Evolutionary conservation across 53 echinoderm and acorn worm species (phyloP).

Genomic region (Luidia sarsii): DNA sequence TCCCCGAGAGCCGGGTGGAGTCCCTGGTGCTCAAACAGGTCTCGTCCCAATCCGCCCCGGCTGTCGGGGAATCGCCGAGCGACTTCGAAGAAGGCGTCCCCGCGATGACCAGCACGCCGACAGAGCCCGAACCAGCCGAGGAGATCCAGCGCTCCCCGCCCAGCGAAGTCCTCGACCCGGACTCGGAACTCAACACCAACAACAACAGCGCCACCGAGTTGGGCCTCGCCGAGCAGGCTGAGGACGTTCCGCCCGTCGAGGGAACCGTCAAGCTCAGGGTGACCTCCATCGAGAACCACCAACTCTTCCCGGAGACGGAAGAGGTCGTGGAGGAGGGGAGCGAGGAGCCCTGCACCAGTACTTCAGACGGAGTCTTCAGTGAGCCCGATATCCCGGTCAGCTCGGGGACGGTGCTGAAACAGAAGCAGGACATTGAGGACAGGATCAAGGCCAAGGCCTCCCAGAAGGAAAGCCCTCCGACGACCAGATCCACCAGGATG

Average conservation of each 20-base stretch:
- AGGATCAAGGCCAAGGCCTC: slow-evolving; percentile 63
- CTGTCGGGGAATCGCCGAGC: slow-evolving; percentile 37
- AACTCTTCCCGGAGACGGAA: slow-evolving; percentile 25
- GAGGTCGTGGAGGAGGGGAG: slow-evolving; percentile 37
- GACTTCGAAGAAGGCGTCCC: slow-evolving; percentile 29
- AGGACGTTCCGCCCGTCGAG: slow-evolving; percentile 24
- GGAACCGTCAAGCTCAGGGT: slow-evolving; percentile 49
- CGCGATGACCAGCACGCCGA: slow-evolving; percentile 38
- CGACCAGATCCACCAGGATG: slow-evolving; percentile 36
- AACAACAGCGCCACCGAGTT: slow-evolving; percentile 79
- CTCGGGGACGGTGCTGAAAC: slow-evolving; percentile 82
- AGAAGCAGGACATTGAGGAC: slow-evolving; percentile 86
- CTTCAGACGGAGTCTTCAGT: slow-evolving; percentile 12
- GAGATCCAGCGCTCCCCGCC: background rate
- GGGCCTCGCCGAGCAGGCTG: background rate
- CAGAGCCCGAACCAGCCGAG: background rate
- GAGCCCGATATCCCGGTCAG: slow-evolving; percentile 65
- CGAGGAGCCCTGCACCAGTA: slow-evolving; percentile 37
- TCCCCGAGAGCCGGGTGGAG: background rate
- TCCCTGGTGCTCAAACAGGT: background rate
- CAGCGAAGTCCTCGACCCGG: background rate
- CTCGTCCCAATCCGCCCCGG: background rate
- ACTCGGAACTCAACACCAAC: slow-evolving; percentile 71
- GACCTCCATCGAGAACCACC: slow-evolving; percentile 53
- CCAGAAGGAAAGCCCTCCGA: slow-evolving; percentile 64